Evolutionary conservation across 1,140 invertebrate species (phyloP).

Genomic region (Lineus longissimus): DNA sequence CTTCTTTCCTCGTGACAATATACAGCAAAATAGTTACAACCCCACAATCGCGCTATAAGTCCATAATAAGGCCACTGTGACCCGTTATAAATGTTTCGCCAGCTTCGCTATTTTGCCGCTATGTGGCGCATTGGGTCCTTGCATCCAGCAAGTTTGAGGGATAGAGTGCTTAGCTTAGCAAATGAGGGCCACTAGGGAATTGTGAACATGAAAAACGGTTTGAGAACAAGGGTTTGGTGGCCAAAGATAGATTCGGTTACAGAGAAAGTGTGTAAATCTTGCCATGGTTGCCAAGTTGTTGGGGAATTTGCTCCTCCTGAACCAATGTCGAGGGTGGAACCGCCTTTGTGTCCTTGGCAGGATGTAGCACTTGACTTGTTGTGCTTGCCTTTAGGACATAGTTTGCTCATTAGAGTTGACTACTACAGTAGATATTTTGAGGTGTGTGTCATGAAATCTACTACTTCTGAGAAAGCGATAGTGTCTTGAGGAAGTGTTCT

Average conservation of each 20-base stretch:
- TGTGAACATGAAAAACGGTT: slow-evolving; percentile 19
- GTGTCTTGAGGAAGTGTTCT: slow-evolving; percentile 1
- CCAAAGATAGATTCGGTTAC: slow-evolving; percentile 18
- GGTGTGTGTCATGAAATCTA: not conserved
- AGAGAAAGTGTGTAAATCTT: slow-evolving; percentile 18
- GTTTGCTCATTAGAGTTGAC: not conserved
- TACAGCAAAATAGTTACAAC: too few species aligned
- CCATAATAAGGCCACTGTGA: too few species aligned
- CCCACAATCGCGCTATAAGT: too few species aligned
- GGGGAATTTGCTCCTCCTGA: slow-evolving; percentile 11
- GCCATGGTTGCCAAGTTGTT: slow-evolving; percentile 17
- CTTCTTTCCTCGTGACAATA: too few species aligned
- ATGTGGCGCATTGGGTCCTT: too few species aligned
- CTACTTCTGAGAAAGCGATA: not conserved
- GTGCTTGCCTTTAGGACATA: not conserved
- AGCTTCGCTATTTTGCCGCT: too few species aligned
- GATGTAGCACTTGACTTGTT: slow-evolving; percentile 21
- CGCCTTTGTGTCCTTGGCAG: slow-evolving; percentile 19
- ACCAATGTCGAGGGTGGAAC: slow-evolving; percentile 11
- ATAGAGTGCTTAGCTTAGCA: slow-evolving; percentile 18
- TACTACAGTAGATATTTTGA: slow-evolving; percentile 7
- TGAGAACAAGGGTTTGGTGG: slow-evolving; percentile 27
- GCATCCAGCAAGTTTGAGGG: slow-evolving; percentile 11
- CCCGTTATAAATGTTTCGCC: too few species aligned
- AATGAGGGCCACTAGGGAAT: slow-evolving; percentile 21